Base-by-base conservation (phyloP, 2,797 vertebrate genomes). In the Staurois parvus region DNA sequence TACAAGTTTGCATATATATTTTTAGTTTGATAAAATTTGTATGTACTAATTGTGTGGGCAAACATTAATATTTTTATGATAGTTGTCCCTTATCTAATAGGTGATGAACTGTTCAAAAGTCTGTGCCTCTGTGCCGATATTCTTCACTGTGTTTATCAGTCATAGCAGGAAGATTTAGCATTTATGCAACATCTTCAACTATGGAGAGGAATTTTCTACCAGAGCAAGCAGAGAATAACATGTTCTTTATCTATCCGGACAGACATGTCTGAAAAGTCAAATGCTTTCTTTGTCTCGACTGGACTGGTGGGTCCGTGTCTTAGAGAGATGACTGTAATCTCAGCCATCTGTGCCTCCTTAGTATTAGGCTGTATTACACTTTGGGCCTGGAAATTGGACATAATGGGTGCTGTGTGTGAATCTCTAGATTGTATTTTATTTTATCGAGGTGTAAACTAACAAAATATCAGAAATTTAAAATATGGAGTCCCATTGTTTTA, bases 221-320 rank as follows among this genome's bases (percentile, higher is more conserved):
- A 64, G 70, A 56, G 29, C 21, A 42, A 75, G 64, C 24, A 13
- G 42, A 68, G 72, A 77, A 70, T 70, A 62, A 70, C 12, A 69
- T 72, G 52, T 70, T 75, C 72, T 70, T 85, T 85, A 81, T 85
- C 84, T 85, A 52, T 76, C 72, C 48, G 42, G 45, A 30, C 84
- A 85, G 78, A 85, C 30, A 62, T 72, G 30, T 75, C 64, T 85
- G n/a, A 76, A 81, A 75, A 69, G 64, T 40, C 72, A 70, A 78
- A 72, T 21, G 12, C 40, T 69, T 80, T 59, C 56, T 66, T 34
- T 40, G 15, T 79, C 32, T 68, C 21, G 52, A 79, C 48, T 75
- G n/a, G 42, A 32, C 48, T 75, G n/a, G 42, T 26, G 68, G 21
- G 10, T 80, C 66, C 11, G 0, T 79, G 59, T n/a, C 42, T 29